Conservation (phyloP, 2,888 invertebrate species). For the Charanyca ferruginea region DNA sequence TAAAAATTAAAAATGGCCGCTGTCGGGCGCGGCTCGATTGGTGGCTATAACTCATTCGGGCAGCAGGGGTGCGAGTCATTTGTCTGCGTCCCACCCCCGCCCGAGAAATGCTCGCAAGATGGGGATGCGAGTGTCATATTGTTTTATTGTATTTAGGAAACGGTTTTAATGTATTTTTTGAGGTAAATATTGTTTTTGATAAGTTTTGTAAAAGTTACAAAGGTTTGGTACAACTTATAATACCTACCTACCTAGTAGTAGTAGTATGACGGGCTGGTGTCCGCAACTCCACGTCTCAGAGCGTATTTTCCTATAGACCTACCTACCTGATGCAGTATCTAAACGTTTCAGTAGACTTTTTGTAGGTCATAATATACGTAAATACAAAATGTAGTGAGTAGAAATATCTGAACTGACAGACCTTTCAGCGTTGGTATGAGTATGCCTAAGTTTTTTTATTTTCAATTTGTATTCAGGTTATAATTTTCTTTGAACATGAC, state of each 20-base stretch:
- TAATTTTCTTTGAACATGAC: background rate
- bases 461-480: too few species aligned
- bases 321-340: too few species aligned
- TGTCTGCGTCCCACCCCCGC: conserved; percentile 86
- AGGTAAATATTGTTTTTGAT: conserved; percentile 9
- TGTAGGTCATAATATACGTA: too few species aligned
- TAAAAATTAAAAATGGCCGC: conserved; percentile 91
- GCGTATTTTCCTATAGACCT: too few species aligned
- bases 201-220: background rate
- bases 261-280: too few species aligned
- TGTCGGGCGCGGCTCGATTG: conserved; percentile 87
- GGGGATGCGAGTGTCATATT: conserved; percentile 78
- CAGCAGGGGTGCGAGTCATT: conserved; percentile 86
- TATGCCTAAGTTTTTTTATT: too few species aligned
- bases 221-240: background rate
- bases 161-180: conserved; percentile 46
- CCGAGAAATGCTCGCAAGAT: conserved; percentile 86
- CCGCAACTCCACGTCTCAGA: too few species aligned
- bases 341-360: background rate
- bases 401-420: too few species aligned
- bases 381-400: too few species aligned
- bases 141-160: conserved; percentile 72
- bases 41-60: conserved; percentile 88
- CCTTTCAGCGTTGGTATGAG: too few species aligned
- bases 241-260: too few species aligned